Conservation (phyloP, 2,113 vertebrate genomes). For the Gorsachius goisagi region DNA sequence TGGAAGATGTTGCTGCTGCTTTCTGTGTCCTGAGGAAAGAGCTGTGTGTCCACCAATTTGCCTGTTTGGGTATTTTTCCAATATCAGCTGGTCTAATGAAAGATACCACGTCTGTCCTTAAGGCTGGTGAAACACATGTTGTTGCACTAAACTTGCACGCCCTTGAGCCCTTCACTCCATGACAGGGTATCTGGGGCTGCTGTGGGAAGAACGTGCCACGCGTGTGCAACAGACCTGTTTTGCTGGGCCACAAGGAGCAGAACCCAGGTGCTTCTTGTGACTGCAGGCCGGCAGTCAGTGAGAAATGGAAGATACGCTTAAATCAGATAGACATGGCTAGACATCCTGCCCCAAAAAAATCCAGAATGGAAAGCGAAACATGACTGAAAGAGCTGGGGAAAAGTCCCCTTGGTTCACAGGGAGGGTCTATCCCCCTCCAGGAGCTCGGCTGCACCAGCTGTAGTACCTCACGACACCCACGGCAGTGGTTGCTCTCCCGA, state of each 20-base stretch:
- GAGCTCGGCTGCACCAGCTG: neutral
- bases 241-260: neutral
- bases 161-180: neutral
- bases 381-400: neutral
- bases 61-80: neutral
- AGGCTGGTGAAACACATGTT: neutral
- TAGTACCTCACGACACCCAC: neutral
- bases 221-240: fast-evolving
- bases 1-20: neutral
- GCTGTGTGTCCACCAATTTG: neutral
- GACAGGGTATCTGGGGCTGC: neutral
- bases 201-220: fast-evolving
- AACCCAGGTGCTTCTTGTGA: neutral
- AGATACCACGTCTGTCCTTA: neutral
- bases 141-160: neutral
- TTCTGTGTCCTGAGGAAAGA: neutral
- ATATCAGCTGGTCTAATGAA: neutral
- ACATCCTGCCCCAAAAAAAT: neutral
- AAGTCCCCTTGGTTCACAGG: neutral
- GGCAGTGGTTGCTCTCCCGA: neutral
- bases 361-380: neutral
- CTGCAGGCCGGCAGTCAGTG: neutral
- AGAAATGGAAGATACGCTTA: neutral
- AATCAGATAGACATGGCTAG: neutral
- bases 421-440: neutral